Percentiles rank a stretch among this genome's conserved stretches.
Conservation (phyloP, 37 sponge, comb jelly and placozoan species). For the Ephydatia muelleri region DNA sequence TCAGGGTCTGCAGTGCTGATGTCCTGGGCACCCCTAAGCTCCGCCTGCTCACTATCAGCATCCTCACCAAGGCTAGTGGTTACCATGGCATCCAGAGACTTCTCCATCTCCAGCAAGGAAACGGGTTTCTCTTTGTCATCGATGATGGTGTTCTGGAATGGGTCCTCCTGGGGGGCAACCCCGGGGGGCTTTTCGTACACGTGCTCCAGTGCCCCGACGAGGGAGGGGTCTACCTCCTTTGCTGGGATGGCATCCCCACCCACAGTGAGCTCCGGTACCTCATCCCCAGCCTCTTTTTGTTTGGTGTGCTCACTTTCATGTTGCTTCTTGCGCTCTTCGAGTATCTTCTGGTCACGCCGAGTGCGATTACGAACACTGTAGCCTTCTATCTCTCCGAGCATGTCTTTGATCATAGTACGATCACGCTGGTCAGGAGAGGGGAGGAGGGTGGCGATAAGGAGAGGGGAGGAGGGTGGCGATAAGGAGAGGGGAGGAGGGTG, state of each 20-base stretch:
- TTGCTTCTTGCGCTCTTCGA: constrained; percentile 14
- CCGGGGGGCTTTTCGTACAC: constrained; percentile 54
- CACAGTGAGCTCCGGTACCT: not conserved
- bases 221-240: constrained; percentile 69
- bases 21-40: not conserved
- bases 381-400: constrained; percentile 35
- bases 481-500: too few species aligned
- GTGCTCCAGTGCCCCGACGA: constrained; percentile 60
- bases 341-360: constrained; percentile 19
- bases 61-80: too few species aligned
- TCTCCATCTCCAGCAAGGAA: constrained; percentile 52
- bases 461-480: too few species aligned
- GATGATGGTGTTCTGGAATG: constrained; percentile 36
- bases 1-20: not conserved
- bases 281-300: not conserved
- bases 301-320: constrained; percentile 49
- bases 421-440: too few species aligned
- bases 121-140: constrained; percentile 34
- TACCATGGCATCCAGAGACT: constrained; percentile 52
- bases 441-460: too few species aligned
- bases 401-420: constrained; percentile 38
- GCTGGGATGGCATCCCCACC: constrained; percentile 28
- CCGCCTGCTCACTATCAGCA: constrained; percentile 14
- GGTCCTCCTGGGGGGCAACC: constrained; percentile 31
- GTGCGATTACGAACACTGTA: constrained; percentile 46